Base-by-base conservation (phyloP, 2,888 invertebrate species). In the Rhamnusium bicolor region DNA sequence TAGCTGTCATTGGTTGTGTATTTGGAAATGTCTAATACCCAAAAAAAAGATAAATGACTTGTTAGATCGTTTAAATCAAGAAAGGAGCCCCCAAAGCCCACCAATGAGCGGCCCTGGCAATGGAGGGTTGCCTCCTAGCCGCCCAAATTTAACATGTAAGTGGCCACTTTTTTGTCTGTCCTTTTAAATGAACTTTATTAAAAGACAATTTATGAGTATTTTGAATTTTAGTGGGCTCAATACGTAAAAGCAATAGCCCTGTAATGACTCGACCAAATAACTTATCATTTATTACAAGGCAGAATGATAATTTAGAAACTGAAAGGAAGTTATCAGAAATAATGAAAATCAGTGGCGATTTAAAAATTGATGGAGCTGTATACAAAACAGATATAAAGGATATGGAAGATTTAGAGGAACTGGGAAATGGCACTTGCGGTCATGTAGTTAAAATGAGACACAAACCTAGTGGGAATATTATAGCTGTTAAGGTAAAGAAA, bases 381-480 rank as follows among this genome's bases (percentile, higher is more conserved):
- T 97, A 95, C 89, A 91, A 93, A 75, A 96, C 96, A 2, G 93
- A 93, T 79, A 94, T 96, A 82, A 93, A 94, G 82, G 96, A 97
- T 84, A 90, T 97, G 86, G 94, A 95, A 81, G 94, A 95, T 81
- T 89, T 96, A 69, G 96, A 96, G 1, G 97, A 97, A 88, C 90
- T 97, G 70, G 97, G 97, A 69, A 96, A 95, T 86, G 98, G 98
- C 12, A 98, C 98, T 12, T 99, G 98, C 87, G 99, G 99, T 7
- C 98, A 98, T 88, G 99, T 99, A 7, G 96, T 98, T 40, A 98
- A 98, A 89, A 98, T 98, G 98, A 89, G 92, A 80, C 98, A 98
- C 87, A 93, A 92, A 86, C 94, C 94, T 0, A 97, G 97, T 74
- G 92, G 92, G 47, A 93, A 94, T 82, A 92, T 96, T 70, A 96